Percentiles rank a stretch among this genome's conserved stretches.
Conservation (phyloP, 2,113 vertebrate species). For the Arothron firmamentum region DNA sequence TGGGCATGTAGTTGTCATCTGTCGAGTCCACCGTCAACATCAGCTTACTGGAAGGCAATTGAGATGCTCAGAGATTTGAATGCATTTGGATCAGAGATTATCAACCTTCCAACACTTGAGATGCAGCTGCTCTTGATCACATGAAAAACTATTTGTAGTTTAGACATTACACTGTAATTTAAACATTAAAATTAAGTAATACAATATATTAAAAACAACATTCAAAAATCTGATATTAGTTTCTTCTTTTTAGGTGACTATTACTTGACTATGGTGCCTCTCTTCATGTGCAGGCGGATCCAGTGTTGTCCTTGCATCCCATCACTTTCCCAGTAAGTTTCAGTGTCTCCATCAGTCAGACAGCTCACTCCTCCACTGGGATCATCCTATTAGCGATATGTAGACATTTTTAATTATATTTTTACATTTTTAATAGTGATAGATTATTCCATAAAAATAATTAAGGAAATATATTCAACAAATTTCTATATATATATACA, state of each 20-base stretch:
- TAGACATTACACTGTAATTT: too few relatives aligned
- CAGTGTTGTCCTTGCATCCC: constrained; percentile 97
- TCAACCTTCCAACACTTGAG: too few relatives aligned
- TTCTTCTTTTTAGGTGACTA: background rate
- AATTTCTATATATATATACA: background rate
- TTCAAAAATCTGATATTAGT: background rate
- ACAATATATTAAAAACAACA: too few relatives aligned
- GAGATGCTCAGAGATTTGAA: too few relatives aligned
- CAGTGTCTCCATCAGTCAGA: constrained; percentile 87
- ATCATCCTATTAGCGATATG: constrained; percentile 79
- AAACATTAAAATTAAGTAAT: too few relatives aligned
- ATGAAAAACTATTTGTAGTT: too few relatives aligned
- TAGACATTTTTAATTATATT: background rate
- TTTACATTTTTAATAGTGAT: background rate
- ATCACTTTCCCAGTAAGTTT: constrained; percentile 97
- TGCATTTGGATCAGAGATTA: too few relatives aligned
- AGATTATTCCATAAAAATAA: background rate
- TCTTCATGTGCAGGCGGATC: constrained; percentile 98
- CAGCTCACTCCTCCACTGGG: constrained; percentile 83
- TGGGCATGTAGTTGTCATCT: constrained; percentile 97
- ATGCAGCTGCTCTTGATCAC: too few relatives aligned
- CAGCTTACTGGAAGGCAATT: constrained; percentile 78
- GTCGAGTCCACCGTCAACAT: constrained; percentile 91
- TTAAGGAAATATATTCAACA: background rate
- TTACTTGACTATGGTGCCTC: constrained; percentile 95